Conservation (phyloP, 2,888 invertebrate genomes). For the Chloroclystis v-ata region DNA sequence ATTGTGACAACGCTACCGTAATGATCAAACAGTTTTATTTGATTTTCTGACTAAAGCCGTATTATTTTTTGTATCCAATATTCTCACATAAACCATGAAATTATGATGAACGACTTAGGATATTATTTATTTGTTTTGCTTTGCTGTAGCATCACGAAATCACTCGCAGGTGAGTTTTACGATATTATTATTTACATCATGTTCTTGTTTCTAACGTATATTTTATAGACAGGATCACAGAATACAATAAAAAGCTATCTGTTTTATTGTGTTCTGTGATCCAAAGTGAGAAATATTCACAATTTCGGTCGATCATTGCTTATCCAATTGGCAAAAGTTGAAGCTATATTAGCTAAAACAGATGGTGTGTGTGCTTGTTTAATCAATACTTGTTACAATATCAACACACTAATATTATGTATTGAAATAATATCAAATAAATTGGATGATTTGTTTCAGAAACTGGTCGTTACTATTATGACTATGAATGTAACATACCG, state of each 20-base stretch:
- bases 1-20: slow-evolving; percentile 61
- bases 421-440: too few species aligned
- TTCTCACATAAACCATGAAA: slow-evolving; percentile 53
- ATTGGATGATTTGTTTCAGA: slow-evolving; percentile 50
- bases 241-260: too few species aligned
- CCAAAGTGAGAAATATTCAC: too few species aligned
- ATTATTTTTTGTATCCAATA: slow-evolving; percentile 28
- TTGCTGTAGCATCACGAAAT: slow-evolving; percentile 56
- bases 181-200: slow-evolving; percentile 10
- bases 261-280: too few species aligned
- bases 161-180: slow-evolving; percentile 61
- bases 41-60: slow-evolving; percentile 49
- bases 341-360: too few species aligned
- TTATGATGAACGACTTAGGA: slow-evolving; percentile 68
- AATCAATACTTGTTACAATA: too few species aligned
- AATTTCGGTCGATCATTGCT: too few species aligned
- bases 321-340: too few species aligned
- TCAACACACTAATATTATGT: too few species aligned
- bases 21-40: slow-evolving; percentile 69
- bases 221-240: not conserved
- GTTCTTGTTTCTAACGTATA: slow-evolving; percentile 1
- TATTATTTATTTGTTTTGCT: slow-evolving; percentile 68
- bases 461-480: slow-evolving; percentile 64
- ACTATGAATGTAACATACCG: slow-evolving; percentile 87
- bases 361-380: too few species aligned